Conservation (phyloP, 2,888 invertebrate genomes). For the Acanthoscelides obtectus region DNA sequence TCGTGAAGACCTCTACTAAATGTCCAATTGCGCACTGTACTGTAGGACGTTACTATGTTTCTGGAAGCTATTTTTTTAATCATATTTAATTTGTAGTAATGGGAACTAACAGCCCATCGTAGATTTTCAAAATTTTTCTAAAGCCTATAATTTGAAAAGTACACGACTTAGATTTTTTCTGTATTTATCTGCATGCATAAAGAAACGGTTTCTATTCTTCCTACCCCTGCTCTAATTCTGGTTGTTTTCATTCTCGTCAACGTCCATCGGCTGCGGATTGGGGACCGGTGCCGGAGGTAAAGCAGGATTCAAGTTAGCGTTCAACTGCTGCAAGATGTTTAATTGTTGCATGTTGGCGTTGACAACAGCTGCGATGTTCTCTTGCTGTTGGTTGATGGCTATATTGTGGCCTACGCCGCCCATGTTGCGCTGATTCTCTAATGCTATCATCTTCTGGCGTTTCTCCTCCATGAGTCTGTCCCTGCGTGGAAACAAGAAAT, state of each 20-base stretch:
- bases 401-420: slow-evolving; percentile 33
- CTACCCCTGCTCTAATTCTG: background rate
- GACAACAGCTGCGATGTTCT: slow-evolving; percentile 35
- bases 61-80: too few relatives aligned
- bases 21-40: too few relatives aligned
- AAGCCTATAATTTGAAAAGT: too few relatives aligned
- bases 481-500: slow-evolving; percentile 9
- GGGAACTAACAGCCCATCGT: too few relatives aligned
- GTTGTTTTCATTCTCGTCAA: slow-evolving; percentile 29
- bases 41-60: too few relatives aligned
- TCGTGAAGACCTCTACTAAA: too few relatives aligned
- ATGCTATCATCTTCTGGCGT: slow-evolving; percentile 67
- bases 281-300: slow-evolving; percentile 31
- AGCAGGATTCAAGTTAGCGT: slow-evolving; percentile 40
- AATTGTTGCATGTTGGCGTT: slow-evolving; percentile 44
- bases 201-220: background rate
- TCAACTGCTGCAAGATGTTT: slow-evolving; percentile 45
- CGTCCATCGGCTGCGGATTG: slow-evolving; percentile 31
- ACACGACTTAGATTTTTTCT: too few relatives aligned
- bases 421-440: slow-evolving; percentile 48
- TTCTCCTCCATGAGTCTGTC: slow-evolving; percentile 79
- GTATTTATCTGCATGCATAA: background rate
- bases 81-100: too few relatives aligned
- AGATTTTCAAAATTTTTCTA: too few relatives aligned
- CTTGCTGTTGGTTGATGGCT: slow-evolving; percentile 31